These are phyloP conservation scores for Dexiosoma caninum DNA, from an alignment of 2,888 invertebrate genomes.

Conservation along the genomic window DNA sequence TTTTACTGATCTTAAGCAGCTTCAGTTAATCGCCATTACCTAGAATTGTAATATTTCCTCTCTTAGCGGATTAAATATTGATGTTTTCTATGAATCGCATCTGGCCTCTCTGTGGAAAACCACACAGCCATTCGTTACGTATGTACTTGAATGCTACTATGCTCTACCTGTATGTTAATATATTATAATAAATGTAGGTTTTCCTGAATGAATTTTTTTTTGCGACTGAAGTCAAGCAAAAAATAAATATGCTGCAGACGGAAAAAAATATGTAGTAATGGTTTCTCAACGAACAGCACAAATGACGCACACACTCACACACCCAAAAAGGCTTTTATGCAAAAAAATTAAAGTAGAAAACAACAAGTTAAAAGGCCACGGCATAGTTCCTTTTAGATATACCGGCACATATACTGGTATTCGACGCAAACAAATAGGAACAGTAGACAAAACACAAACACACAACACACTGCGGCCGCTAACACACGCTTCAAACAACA, in stretches of 20 bases:
- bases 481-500: not conserved
- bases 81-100: too few species aligned
- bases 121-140: not conserved
- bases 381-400: too few species aligned
- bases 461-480: not conserved
- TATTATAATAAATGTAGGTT: conserved; percentile 2
- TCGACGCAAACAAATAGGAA: conserved; percentile 10
- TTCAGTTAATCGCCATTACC: too few species aligned
- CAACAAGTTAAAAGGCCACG: conserved; percentile 43
- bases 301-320: not conserved
- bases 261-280: conserved; percentile 21
- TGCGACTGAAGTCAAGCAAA: conserved; percentile 24
- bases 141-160: not conserved
- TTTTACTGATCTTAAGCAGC: too few species aligned
- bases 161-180: not conserved
- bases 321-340: conserved; percentile 1
- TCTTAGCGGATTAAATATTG: too few species aligned
- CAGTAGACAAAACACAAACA: conserved; percentile 21
- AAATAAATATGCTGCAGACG: not conserved
- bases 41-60: too few species aligned
- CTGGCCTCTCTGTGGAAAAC: not conserved
- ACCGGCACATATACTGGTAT: too few species aligned
- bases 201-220: conserved; percentile 37
- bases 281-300: conserved; percentile 7
- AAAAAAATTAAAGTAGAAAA: conserved; percentile 8